Evolutionary conservation across 2,888 invertebrate genomes (phyloP), one percentile per base, ranked within the genome.

Genomic region (Drosophila austrosaltans): DNA sequence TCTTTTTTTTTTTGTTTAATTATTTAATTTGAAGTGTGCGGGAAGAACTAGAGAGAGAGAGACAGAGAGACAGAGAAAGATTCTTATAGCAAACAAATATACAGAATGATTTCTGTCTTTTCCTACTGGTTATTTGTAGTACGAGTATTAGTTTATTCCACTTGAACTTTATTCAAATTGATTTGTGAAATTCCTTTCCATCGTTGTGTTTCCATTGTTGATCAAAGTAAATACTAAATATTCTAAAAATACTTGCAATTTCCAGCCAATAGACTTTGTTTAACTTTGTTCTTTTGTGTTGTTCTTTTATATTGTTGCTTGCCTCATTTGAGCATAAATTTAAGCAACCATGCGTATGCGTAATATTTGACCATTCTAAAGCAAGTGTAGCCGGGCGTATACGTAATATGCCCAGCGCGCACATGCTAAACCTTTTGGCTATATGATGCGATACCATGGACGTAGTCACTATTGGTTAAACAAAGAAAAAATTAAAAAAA

Each of bases 311-410:
- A 48, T 59, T 66, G 54, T 67, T 67, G 53, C 58, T 62, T 66
- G 63, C 69, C 8, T 60, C 44, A 60, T 63, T 59, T 73, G 53
- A 63, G 54, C 74, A 82, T 75, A 78, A 80, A 75, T 75, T 71
- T 73, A 66, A 72, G 63, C 86, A 87, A 79, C 81, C 58, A 54
- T 81, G 84, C 89, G 85, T 86, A 86, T 86, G 80, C 84, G 84
- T 84, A 87, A 88, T 86, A 88, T 88, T 88, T 87, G 72, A 66
- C 76, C 76, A 69, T 71, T 48, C 48, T 48, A 70, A 75, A 66
- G 66, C 61, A 67, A 62, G 74, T 75, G 69, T 72, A 58, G 73
- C 79, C 69, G 61, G 59, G 82, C 76, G 80, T 85, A 83, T 87
- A 85, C 83, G 81, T 76, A 87, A 85, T 85, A 57, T 63, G 66